Base-by-base conservation (phyloP, 2,113 vertebrate genomes). In the Bos indicus region DNA sequence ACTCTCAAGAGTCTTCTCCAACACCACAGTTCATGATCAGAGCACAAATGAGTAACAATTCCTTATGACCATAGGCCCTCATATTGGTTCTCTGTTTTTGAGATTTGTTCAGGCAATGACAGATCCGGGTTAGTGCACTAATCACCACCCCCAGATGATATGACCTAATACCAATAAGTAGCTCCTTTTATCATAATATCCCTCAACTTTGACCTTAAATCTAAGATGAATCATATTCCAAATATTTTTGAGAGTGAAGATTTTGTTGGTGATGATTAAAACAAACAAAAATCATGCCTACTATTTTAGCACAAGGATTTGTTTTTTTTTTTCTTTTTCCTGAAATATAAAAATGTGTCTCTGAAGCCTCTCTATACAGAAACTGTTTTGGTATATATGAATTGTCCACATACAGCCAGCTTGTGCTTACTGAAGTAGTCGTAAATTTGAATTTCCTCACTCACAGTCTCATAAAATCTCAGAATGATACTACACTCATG, bases 191-290 rank as follows among this genome's bases (percentile, higher is more conserved):
- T 62, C 56, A 59, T 88, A 67, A 67, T n/a, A 82, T 2, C 43
- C 67, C 54, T 28, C 87, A 33, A 52, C 33, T 12, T 36, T 64
- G 51, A 95, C 51, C 26, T 71, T 46, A 16, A 71, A 23, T 85
- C 97, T 97, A 48, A 93, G 91, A 46, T 60, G 1, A 88, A 43
- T 95, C 43, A 46, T 43, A 36, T 91, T 96, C 91, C 67, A 95
- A 52, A 43, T 80, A 43, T 60, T 91, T 97, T 86, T 48, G 88
- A 96, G 64, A 36, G 62, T 13, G 67, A 85, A 91, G 71, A 89
- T 94, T 97, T 95, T 91, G 30, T 90, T 78, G 90, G 54, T 62
- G 91, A 90, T 95, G 81, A 97, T 97, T 96, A 88, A 97, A 97
- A 90, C 92, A 95, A 88, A 90, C 54, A 88, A 97, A 96, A 46